Evolutionary conservation across 1,140 invertebrate species (phyloP).

Genomic region (Anadara kagoshimensis): DNA sequence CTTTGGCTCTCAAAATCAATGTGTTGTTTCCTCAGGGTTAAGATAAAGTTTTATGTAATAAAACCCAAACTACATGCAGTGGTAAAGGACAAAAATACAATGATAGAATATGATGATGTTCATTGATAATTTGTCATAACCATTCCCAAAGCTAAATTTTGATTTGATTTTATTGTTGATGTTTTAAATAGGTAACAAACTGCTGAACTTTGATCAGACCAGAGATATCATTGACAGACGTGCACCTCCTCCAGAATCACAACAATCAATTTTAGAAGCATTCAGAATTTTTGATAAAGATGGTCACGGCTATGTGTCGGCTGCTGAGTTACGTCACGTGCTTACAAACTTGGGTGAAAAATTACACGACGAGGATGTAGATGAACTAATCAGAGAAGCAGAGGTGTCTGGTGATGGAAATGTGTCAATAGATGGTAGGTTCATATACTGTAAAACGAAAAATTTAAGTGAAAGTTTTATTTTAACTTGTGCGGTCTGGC

Average conservation of each 20-base stretch:
- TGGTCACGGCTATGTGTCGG: constrained; percentile 86
- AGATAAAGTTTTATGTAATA: too few species aligned
- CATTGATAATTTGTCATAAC: not conserved
- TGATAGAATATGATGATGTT: too few species aligned
- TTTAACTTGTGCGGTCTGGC: too few species aligned
- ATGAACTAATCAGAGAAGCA: constrained; percentile 94
- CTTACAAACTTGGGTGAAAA: constrained; percentile 95
- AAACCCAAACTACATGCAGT: too few species aligned
- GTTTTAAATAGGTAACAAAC: constrained; percentile 68
- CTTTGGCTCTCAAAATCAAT: too few species aligned
- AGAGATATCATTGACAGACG: constrained; percentile 89
- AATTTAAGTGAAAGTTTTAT: too few species aligned
- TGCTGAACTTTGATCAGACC: constrained; percentile 93
- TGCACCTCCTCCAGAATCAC: constrained; percentile 99
- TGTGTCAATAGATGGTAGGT: constrained; percentile 63
- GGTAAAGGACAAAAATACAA: too few species aligned
- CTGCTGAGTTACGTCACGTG: constrained; percentile 75
- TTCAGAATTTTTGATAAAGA: constrained; percentile 99
- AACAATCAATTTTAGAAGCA: constrained; percentile 96
- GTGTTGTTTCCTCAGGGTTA: too few species aligned
- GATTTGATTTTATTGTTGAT: constrained; percentile 98
- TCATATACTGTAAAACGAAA: too few species aligned
- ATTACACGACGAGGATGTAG: constrained; percentile 91
- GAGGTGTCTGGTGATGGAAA: constrained; percentile 87
- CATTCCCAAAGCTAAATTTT: constrained; percentile 96